phyloP scores from a whole-genome alignment of 2,113 vertebrate species.

The Zosterops borbonicus region DNA sequence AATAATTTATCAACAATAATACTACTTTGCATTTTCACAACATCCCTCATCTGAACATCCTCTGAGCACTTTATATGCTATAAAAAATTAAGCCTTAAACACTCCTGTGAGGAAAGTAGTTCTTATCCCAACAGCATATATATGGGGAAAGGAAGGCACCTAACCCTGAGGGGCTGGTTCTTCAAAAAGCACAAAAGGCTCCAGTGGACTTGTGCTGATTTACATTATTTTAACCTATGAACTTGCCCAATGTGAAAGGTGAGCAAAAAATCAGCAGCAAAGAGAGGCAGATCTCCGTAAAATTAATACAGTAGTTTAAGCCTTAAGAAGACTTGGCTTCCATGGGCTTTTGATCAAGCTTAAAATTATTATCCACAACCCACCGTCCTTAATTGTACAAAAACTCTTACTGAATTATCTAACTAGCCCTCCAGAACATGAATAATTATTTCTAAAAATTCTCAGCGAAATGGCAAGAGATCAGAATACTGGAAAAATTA shows the following conservation, averaged over 20 bases:
- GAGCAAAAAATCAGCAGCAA: not conserved
- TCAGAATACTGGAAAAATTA: slow-evolving; percentile 11
- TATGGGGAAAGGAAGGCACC: not conserved
- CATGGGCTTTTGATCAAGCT: slow-evolving; percentile 36
- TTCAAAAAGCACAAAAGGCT: not conserved
- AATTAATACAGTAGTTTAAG: slow-evolving; percentile 44
- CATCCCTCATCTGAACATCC: slow-evolving; percentile 56
- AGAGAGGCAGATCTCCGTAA: not conserved
- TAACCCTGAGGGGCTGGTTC: not conserved
- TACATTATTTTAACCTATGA: not conserved
- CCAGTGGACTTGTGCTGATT: not conserved
- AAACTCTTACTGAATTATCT: slow-evolving; percentile 28
- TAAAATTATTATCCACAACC: slow-evolving; percentile 55
- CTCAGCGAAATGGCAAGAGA: not conserved
- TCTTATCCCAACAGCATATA: slow-evolving; percentile 2
- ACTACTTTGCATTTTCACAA: slow-evolving; percentile 70
- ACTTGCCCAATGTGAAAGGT: not conserved
- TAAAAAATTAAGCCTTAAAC: slow-evolving; percentile 66
- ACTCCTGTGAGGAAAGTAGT: slow-evolving; percentile 47
- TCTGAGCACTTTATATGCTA: slow-evolving; percentile 66
- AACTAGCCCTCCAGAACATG: slow-evolving; percentile 27
- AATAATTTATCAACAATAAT: slow-evolving; percentile 74
- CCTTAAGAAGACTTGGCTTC: slow-evolving; percentile 46
- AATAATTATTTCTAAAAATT: slow-evolving; percentile 46
- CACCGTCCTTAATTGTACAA: not conserved